Conservation (phyloP, 2,888 invertebrate genomes). For the Volucella inflata region DNA sequence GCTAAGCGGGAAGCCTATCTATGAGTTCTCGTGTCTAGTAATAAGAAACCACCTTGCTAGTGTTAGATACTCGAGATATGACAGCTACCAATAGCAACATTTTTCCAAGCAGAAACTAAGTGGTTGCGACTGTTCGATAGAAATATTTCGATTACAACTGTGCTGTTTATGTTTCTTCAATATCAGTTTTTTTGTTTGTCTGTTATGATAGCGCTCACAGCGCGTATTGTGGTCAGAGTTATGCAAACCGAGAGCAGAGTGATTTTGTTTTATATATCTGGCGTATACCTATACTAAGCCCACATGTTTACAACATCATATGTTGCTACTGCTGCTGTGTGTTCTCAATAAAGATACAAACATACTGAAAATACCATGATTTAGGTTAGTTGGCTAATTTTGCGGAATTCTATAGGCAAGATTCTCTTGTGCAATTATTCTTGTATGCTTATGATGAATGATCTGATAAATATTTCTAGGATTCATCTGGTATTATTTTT, state of each 20-base stretch:
- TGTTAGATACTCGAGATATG: conserved; percentile 43
- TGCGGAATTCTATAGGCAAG: conserved; percentile 43
- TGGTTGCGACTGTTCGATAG: conserved; percentile 8
- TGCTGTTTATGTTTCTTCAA: conserved; percentile 33
- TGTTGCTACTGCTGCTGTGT: conserved; percentile 25
- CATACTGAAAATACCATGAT: conserved; percentile 48
- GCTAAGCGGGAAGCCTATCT: conserved; percentile 30
- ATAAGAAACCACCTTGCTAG: conserved; percentile 62
- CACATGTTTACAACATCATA: conserved; percentile 59
- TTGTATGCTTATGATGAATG: conserved; percentile 30
- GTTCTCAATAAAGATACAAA: conserved; percentile 33
- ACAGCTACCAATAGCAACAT: conserved; percentile 48
- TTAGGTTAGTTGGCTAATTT: conserved; percentile 71
- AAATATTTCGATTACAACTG: conserved; percentile 25
- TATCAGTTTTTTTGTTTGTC: conserved; percentile 1
- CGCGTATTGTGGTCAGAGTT: conserved; percentile 67
- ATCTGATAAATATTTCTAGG: conserved; percentile 16
- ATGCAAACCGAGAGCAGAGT: conserved; percentile 50
- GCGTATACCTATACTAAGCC: conserved; percentile 19
- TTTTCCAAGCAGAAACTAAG: conserved; percentile 5
- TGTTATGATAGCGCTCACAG: conserved; percentile 43
- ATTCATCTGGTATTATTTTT: conserved; percentile 48
- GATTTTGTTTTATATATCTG: conserved; percentile 5
- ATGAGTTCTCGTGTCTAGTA: conserved; percentile 7
- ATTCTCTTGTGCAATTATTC: conserved; percentile 60